A percentile compares a stretch with the other conserved stretches of the same genome.
Conservation (phyloP, 1,140 invertebrate species). For the Heliconius hermathena region DNA sequence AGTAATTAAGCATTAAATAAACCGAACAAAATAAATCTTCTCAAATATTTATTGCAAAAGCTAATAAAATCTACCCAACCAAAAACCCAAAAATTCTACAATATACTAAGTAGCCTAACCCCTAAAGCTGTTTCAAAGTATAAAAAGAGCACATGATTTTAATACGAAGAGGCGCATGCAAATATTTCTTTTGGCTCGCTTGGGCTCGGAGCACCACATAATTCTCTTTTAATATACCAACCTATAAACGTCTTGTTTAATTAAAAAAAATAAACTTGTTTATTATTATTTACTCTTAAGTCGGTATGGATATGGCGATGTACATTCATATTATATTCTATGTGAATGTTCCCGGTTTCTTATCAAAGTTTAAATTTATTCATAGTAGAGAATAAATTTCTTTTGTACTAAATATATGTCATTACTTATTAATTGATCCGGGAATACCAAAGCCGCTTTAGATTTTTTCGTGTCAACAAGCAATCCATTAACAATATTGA, state of each 20-base stretch:
- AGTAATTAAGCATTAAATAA: no score
- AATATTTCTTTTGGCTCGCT: constrained; percentile 31
- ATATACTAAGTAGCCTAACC: background rate
- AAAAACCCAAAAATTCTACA: no score
- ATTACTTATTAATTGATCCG: constrained; percentile 4
- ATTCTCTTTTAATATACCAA: constrained; percentile 25
- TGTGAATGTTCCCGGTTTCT: background rate
- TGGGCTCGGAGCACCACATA: constrained; percentile 11
- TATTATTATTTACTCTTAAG: no score
- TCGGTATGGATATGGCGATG: no score
- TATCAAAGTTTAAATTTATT: background rate
- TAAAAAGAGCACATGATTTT: constrained; percentile 34
- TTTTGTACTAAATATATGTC: background rate
- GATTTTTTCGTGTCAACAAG: constrained; percentile 24
- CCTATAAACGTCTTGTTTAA: constrained; percentile 24
- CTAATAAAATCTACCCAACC: no score
- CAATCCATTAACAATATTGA: constrained; percentile 32
- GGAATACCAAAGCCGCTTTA: constrained; percentile 11
- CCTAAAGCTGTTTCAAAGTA: constrained; percentile 5
- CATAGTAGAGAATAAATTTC: background rate
- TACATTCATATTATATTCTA: background rate
- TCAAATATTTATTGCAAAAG: no score
- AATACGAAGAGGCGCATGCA: constrained; percentile 31
- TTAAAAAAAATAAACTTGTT: no score
- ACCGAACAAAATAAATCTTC: no score